Conservation (phyloP, 2,888 invertebrate species). For the Biston stratarius region DNA sequence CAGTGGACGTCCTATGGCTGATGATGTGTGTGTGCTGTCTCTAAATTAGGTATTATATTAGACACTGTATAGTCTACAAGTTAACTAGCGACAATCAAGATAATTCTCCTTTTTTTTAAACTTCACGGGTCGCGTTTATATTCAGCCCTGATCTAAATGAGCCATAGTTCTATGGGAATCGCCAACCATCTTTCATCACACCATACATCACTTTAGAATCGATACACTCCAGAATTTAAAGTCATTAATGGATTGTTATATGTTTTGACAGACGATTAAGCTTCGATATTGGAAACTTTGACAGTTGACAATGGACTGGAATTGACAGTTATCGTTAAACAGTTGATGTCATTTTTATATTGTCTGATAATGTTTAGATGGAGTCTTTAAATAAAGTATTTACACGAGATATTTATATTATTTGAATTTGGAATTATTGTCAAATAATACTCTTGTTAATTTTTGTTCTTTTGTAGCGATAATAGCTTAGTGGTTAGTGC, state of each 20-base stretch:
- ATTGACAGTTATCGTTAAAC: conserved; percentile 76
- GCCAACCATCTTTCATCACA: conserved; percentile 65
- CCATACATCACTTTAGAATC: conserved; percentile 67
- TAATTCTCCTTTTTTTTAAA: too few relatives aligned
- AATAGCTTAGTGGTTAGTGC: too few relatives aligned
- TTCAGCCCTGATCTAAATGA: too few relatives aligned
- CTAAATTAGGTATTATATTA: too few relatives aligned
- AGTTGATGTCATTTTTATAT: conserved; percentile 76
- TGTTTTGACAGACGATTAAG: conserved; percentile 84
- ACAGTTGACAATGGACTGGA: conserved; percentile 68
- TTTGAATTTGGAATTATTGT: too few relatives aligned
- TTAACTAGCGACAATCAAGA: too few relatives aligned
- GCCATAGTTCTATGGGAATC: conserved; percentile 34
- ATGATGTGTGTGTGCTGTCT: too few relatives aligned
- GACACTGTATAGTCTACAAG: too few relatives aligned
- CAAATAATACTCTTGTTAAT: background rate
- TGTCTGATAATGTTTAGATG: conserved; percentile 62
- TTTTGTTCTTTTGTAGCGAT: background rate
- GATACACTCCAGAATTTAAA: conserved; percentile 60
- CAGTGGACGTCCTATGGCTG: too few relatives aligned
- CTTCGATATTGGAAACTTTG: conserved; percentile 57
- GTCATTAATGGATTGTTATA: conserved; percentile 78
- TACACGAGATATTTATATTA: background rate
- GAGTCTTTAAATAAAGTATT: conserved; percentile 42
- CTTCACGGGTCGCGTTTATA: too few relatives aligned